Evolutionary conservation across 2,113 vertebrate genomes (phyloP).

Genomic region (Varanus komodoensis): DNA sequence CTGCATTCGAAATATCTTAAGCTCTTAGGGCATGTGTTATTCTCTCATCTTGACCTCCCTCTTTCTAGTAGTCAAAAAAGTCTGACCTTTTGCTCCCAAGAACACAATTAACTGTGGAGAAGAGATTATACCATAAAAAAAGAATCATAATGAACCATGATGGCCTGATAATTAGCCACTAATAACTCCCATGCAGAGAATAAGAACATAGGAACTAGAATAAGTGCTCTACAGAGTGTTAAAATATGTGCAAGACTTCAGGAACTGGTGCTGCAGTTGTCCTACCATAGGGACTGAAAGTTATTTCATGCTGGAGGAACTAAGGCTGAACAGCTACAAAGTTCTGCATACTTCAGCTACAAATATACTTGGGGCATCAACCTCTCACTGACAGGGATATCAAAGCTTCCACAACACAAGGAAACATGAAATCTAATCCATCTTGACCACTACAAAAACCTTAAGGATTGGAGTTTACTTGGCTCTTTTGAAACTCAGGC

Average conservation of each 20-base stretch:
- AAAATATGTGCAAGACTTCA: constrained; percentile 17
- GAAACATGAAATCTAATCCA: neutral
- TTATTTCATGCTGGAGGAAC: neutral
- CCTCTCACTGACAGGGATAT: neutral
- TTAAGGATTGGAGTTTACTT: neutral
- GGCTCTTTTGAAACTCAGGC: neutral
- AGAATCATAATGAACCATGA: constrained; percentile 45
- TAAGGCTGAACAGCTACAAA: neutral
- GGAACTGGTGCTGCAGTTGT: neutral
- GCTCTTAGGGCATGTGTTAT: constrained; percentile 42
- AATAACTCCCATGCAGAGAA: constrained; percentile 40
- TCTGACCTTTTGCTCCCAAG: constrained; percentile 36
- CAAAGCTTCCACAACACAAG: neutral
- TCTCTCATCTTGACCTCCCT: constrained; percentile 40
- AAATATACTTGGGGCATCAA: neutral
- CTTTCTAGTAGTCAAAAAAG: constrained; percentile 39
- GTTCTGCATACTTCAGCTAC: neutral
- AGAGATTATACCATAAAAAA: constrained; percentile 42
- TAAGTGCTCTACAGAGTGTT: neutral
- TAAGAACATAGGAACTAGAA: constrained; percentile 13
- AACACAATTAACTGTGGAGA: constrained; percentile 44
- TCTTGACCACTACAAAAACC: neutral
- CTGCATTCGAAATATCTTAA: constrained; percentile 34
- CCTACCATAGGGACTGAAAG: neutral
- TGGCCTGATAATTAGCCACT: constrained; percentile 47